phyloP scores from a whole-genome alignment of 2,888 invertebrate species.

The Subacronicta megacephala region DNA sequence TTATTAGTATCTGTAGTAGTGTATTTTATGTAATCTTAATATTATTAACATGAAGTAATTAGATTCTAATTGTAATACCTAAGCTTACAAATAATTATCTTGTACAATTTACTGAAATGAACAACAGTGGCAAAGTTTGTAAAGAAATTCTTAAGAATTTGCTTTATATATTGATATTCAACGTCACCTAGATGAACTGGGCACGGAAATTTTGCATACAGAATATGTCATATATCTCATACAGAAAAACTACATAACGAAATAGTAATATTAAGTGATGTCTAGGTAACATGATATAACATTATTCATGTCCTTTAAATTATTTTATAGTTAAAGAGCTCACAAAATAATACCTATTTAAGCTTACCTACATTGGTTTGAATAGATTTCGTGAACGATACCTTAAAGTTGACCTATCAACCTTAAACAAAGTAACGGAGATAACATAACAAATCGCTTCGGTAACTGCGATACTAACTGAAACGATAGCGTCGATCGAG shows the following conservation, averaged over 20 bases:
- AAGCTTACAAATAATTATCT: not conserved
- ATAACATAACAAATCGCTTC: slow-evolving; percentile 86
- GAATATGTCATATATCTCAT: no score
- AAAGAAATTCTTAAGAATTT: no score
- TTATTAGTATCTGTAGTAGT: no score
- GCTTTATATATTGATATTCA: no score
- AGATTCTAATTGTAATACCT: no score
- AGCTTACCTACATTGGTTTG: slow-evolving; percentile 44
- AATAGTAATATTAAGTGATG: not conserved
- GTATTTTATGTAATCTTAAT: no score
- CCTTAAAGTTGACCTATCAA: slow-evolving; percentile 84
- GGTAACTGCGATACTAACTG: slow-evolving; percentile 79
- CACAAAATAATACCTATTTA: slow-evolving; percentile 13
- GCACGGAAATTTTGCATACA: no score
- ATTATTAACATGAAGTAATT: no score
- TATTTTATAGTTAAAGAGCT: slow-evolving; percentile 1
- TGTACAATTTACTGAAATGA: not conserved
- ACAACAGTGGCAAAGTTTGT: no score
- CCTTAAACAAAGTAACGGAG: slow-evolving; percentile 83
- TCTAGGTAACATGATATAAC: no score
- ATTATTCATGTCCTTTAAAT: not conserved
- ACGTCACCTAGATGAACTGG: no score
- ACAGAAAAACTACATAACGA: no score
- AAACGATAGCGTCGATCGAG: slow-evolving; percentile 74
- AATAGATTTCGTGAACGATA: slow-evolving; percentile 73